Percentiles rank a stretch among this genome's conserved stretches.
Evolutionary conservation across 2,113 vertebrate species (phyloP).

Genomic region (Solea senegalensis): DNA sequence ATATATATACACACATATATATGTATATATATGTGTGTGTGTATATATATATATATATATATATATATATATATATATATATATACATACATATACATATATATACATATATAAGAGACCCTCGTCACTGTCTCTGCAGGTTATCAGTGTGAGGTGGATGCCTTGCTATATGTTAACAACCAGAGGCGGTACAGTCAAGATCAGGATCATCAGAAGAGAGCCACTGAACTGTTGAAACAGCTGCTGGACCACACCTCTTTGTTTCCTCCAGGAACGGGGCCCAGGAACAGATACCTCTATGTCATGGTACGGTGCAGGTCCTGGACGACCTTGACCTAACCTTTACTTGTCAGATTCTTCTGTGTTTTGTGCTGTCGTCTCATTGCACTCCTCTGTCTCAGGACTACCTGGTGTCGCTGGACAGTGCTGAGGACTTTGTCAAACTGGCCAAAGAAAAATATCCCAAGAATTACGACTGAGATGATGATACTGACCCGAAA

Average conservation of each 20-base stretch:
- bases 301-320: constrained; percentile 83
- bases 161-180: constrained; percentile 87
- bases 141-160: constrained; percentile 90
- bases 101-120: too few relatives aligned
- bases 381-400: constrained; percentile 39
- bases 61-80: too few relatives aligned
- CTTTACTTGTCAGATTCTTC: background rate
- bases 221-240: constrained; percentile 83
- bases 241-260: constrained; percentile 88
- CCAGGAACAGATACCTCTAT: constrained; percentile 86
- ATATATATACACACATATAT: too few relatives aligned
- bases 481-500: constrained; percentile 4
- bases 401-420: constrained; percentile 90
- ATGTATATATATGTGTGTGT: too few relatives aligned
- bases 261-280: constrained; percentile 84
- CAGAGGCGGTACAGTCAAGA: constrained; percentile 82
- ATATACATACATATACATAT: too few relatives aligned
- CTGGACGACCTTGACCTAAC: background rate
- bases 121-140: constrained; percentile 71
- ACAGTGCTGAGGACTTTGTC: constrained; percentile 92
- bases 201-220: constrained; percentile 83
- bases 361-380: background rate
- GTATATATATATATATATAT: too few relatives aligned
- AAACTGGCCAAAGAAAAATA: constrained; percentile 84
- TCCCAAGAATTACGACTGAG: constrained; percentile 76